A percentile compares a stretch with the other conserved stretches of the same genome.
phyloP scores from a whole-genome alignment of 2,113 vertebrate genomes.

The Tricholaema leucomelas region DNA sequence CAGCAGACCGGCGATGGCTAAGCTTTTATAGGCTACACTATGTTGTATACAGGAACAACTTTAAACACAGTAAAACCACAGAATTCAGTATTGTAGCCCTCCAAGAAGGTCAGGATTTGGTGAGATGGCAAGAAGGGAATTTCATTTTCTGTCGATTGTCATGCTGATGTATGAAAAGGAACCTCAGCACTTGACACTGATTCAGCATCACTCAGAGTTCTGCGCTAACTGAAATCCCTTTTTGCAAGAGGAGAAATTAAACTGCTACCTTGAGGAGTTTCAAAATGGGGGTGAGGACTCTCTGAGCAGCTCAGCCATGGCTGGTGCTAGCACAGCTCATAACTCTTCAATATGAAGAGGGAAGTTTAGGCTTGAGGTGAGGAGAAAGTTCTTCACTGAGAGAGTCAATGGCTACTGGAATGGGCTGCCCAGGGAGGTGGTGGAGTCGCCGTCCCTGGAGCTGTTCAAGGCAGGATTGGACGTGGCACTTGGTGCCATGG shows the following conservation, averaged over 20 bases:
- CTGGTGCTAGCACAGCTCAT: not conserved
- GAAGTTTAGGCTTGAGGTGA: too few species aligned
- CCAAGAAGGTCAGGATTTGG: not conserved
- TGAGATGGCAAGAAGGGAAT: slow-evolving; percentile 21
- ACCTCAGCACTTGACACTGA: slow-evolving; percentile 5
- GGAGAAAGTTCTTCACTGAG: too few species aligned
- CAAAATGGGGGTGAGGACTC: not conserved
- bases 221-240: not conserved
- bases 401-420: too few species aligned
- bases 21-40: not conserved
- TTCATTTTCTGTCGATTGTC: slow-evolving; percentile 12
- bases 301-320: not conserved
- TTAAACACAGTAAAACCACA: not conserved
- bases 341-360: not conserved
- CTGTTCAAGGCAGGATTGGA: too few species aligned
- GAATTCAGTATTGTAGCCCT: not conserved
- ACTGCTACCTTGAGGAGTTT: not conserved
- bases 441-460: too few species aligned
- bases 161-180: not conserved
- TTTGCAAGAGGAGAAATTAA: slow-evolving; percentile 22
- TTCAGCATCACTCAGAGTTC: slow-evolving; percentile 6
- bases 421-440: too few species aligned
- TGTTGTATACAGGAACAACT: not conserved
- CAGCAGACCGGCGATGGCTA: not conserved
- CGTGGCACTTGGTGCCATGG: too few species aligned